Base-by-base conservation (phyloP, 2,888 invertebrate genomes). In the Chloroclysta siterata region DNA sequence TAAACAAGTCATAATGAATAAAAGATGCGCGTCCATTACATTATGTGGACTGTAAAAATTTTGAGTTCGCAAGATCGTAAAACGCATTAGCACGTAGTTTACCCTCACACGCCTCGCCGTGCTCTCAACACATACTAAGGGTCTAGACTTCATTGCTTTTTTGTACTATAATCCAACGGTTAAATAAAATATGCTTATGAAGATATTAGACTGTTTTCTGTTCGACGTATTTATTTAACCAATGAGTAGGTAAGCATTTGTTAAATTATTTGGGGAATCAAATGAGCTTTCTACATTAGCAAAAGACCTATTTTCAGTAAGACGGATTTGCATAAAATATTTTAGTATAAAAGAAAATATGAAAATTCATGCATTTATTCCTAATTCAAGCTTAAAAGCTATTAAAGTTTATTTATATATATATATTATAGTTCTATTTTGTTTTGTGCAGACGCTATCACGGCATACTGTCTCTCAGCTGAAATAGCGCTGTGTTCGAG, bases 21-120 rank as follows among this genome's bases (percentile, higher is more conserved):
- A 76, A 73, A 76, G 69, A 75, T 76, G 64, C 69, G 72, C 64
- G 67, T 61, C 69, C 67, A 72, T 77, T 72, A 73, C 76, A 79
- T 22, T 75, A 82, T 78, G 78, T 72, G 72, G 72, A 72, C 67
- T 57, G 74, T 73, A 77, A 76, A 83, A 81, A 80, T 81, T 80
- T 83, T 73, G 76, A 84, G 82, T 79, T 75, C 74, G 76, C 72
- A 71, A 76, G 80, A 73, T 84, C 87, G 81, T 91, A 89, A 90
- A 89, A 87, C 82, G 85, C 87, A 90, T 91, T 90, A 89, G 85
- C 91, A 93, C 90, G 91, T 91, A 88, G 79, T 85, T 79, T 73
- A 77, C 71, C 72, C 80, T 74, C 76, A 72, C 72, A 77, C 76
- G 75, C 74, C 66, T 65, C 54, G 75, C 71, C 73, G 68, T 73